phyloP scores from a whole-genome alignment of 92 coral and sea anemone genomes.

The Meandrina meandrites region DNA sequence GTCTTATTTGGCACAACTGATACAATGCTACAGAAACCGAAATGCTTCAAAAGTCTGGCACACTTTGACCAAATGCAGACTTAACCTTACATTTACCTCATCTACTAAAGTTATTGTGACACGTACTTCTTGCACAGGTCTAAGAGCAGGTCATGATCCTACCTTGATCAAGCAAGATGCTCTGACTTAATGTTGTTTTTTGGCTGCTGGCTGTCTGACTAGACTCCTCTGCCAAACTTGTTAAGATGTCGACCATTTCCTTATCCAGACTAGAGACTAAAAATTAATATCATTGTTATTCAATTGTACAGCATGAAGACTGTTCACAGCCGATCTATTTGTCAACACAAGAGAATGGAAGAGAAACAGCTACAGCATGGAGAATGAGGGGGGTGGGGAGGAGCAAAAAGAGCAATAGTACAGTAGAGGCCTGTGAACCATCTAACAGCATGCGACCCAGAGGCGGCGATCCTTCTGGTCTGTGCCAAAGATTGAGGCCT shows the following conservation, averaged over 20 bases:
- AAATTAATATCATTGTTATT: not conserved
- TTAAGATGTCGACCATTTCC: constrained; percentile 79
- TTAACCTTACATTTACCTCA: not conserved
- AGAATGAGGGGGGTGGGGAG: no score
- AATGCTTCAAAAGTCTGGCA: not conserved
- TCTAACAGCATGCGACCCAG: no score
- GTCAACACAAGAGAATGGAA: no score
- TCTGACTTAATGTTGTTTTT: constrained; percentile 34
- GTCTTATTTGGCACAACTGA: no score
- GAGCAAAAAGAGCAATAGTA: no score
- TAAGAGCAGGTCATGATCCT: not conserved
- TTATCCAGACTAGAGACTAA: constrained; percentile 74
- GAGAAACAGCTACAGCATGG: no score
- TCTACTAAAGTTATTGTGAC: not conserved
- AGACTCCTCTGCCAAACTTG: constrained; percentile 74
- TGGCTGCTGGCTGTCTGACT: constrained; percentile 65
- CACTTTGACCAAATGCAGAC: not conserved
- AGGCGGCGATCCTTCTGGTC: no score
- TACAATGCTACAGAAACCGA: no score
- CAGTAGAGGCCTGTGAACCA: no score
- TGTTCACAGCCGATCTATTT: no score
- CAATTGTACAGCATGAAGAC: not conserved
- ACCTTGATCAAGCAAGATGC: constrained; percentile 57
- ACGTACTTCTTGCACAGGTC: no score
- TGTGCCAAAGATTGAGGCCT: no score